phyloP scores from a whole-genome alignment of 2,113 vertebrate genomes.

The Pangasianodon gigas region DNA sequence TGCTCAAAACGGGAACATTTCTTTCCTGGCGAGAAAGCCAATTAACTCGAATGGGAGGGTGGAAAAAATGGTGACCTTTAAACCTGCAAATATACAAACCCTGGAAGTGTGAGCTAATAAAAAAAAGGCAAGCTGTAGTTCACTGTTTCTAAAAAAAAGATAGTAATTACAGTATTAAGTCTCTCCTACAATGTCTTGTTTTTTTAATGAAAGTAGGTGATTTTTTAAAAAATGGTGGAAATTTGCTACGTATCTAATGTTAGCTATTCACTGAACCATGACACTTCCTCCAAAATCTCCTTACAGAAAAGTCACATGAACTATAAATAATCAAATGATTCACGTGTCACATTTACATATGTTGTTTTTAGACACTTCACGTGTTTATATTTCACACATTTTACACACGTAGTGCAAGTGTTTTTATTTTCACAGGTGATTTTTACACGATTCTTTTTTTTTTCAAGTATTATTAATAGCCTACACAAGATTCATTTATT shows the following conservation, averaged over 20 bases:
- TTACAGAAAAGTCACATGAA: neutral
- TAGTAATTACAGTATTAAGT: neutral
- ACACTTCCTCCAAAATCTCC: neutral
- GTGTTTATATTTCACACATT: neutral
- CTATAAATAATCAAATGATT: too few species aligned
- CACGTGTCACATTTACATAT: too few species aligned
- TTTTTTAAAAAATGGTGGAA: neutral
- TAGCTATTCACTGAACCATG: neutral
- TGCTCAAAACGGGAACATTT: neutral
- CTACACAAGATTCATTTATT: too few species aligned
- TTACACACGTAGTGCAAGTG: neutral
- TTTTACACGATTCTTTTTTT: neutral
- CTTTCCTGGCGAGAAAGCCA: neutral
- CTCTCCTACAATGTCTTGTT: neutral
- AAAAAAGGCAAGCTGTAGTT: neutral
- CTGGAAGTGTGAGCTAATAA: neutral
- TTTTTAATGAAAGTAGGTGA: neutral
- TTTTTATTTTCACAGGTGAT: neutral
- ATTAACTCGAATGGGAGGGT: neutral
- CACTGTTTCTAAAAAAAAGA: neutral
- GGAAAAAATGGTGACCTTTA: neutral
- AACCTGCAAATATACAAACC: neutral
- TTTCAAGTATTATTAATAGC: too few species aligned
- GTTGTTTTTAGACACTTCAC: neutral
- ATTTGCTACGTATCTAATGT: neutral